Evolutionary conservation across 2,113 vertebrate species (phyloP).

Genomic region (Empidonax alnorum): DNA sequence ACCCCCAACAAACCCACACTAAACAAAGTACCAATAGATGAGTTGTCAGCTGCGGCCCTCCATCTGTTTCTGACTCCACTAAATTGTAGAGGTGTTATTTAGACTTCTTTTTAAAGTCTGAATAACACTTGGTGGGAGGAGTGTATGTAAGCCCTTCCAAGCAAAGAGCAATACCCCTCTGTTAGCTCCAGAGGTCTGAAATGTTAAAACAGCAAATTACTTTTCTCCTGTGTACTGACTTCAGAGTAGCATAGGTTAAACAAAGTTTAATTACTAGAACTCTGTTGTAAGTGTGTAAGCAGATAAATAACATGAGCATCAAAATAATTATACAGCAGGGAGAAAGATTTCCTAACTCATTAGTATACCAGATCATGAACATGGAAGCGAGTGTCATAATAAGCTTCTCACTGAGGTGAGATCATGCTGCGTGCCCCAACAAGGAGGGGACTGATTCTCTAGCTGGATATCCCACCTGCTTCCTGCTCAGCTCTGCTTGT

Average conservation of each 20-base stretch:
- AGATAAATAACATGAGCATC: background rate
- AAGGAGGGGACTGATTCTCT: background rate
- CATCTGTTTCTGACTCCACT: background rate
- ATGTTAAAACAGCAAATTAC: background rate
- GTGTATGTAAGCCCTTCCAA: background rate
- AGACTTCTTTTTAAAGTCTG: background rate
- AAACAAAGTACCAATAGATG: background rate
- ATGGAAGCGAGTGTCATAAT: fast-evolving
- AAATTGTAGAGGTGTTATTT: background rate
- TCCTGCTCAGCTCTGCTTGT: background rate
- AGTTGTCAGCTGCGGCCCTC: background rate
- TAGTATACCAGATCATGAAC: background rate
- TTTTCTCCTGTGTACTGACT: background rate
- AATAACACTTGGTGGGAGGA: background rate
- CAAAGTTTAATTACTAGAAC: background rate
- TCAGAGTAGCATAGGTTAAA: background rate
- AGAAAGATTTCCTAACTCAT: background rate
- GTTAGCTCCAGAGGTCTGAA: background rate
- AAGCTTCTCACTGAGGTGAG: background rate
- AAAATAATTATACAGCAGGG: background rate
- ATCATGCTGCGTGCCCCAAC: fast-evolving
- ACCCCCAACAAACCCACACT: fast-evolving
- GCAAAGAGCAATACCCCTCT: background rate
- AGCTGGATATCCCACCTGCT: fast-evolving
- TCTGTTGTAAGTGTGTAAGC: background rate